These are phyloP conservation scores for Melipona quadrifasciata DNA, from an alignment of 1,140 invertebrate species.

Conservation along the genomic window DNA sequence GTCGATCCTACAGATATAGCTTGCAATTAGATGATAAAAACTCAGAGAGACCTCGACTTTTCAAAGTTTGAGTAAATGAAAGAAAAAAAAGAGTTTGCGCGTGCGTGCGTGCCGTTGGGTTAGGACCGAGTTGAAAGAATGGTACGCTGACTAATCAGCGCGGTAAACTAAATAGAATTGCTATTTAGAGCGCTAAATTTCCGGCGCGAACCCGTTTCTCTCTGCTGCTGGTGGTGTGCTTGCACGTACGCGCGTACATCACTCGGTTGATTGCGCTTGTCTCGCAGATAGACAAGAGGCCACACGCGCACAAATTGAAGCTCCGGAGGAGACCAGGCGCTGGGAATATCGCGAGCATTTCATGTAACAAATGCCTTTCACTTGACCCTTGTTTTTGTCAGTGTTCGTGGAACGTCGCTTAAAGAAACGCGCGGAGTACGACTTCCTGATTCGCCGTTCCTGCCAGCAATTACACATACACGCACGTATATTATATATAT, in stretches of 20 bases:
- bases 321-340: conserved; percentile 3
- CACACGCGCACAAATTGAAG: conserved; percentile 48
- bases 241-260: conserved; percentile 14
- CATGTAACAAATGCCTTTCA: conserved; percentile 44
- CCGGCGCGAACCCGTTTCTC: conserved; percentile 21
- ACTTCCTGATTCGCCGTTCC: conserved; percentile 17
- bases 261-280: conserved; percentile 47
- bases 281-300: conserved; percentile 31
- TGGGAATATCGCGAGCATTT: conserved; percentile 27
- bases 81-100: too few species aligned
- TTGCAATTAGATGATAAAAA: too few species aligned
- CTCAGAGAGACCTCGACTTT: too few species aligned
- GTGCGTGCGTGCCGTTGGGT: too few species aligned
- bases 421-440: not conserved
- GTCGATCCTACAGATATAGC: too few species aligned
- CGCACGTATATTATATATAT: too few species aligned
- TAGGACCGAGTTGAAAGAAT: not conserved
- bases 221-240: not conserved
- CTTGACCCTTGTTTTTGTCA: conserved; percentile 44
- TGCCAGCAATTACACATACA: too few species aligned
- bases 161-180: conserved; percentile 1
- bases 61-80: too few species aligned
- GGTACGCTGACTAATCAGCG: not conserved
- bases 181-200: conserved; percentile 15
- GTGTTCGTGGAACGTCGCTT: conserved; percentile 21